Conservation (phyloP, 2,888 invertebrate species). For the Agrotis ipsilon region DNA sequence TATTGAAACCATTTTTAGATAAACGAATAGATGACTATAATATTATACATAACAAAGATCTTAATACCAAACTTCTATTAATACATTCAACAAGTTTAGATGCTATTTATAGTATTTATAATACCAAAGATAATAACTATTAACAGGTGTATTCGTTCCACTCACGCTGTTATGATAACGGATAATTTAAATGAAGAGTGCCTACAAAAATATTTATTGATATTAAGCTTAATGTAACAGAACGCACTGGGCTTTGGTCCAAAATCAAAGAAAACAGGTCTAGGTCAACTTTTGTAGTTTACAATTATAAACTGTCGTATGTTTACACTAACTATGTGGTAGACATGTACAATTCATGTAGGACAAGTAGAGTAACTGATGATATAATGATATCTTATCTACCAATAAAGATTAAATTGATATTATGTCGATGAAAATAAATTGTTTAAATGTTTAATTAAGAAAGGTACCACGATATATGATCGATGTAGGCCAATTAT, state of each 20-base stretch:
- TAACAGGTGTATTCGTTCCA: conserved; percentile 37
- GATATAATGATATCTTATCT: conserved; percentile 67
- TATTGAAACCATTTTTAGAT: not conserved
- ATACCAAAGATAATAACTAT: conserved; percentile 29
- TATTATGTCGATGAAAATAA: conserved; percentile 27
- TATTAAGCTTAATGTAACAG: conserved; percentile 74
- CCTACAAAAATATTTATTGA: conserved; percentile 68
- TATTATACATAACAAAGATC: conserved; percentile 3
- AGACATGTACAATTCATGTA: conserved; percentile 38
- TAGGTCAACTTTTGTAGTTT: conserved; percentile 77
- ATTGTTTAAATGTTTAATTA: conserved; percentile 26
- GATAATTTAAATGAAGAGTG: conserved; percentile 62
- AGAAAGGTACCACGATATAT: conserved; percentile 16
- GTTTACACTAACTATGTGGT: conserved; percentile 39
- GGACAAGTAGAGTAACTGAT: conserved; percentile 52
- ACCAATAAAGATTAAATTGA: conserved; percentile 44
- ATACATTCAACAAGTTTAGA: conserved; percentile 17
- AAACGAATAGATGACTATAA: not conserved
- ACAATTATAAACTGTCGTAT: conserved; percentile 47
- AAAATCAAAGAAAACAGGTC: conserved; percentile 82
- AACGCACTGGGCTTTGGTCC: conserved; percentile 82
- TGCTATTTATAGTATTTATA: conserved; percentile 33
- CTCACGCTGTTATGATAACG: conserved; percentile 30
- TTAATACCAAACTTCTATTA: conserved; percentile 24
- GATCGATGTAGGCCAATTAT: conserved; percentile 3